Evolutionary conservation across 2,888 invertebrate genomes (phyloP).

Genomic region (Polydrusus pterygomalis): DNA sequence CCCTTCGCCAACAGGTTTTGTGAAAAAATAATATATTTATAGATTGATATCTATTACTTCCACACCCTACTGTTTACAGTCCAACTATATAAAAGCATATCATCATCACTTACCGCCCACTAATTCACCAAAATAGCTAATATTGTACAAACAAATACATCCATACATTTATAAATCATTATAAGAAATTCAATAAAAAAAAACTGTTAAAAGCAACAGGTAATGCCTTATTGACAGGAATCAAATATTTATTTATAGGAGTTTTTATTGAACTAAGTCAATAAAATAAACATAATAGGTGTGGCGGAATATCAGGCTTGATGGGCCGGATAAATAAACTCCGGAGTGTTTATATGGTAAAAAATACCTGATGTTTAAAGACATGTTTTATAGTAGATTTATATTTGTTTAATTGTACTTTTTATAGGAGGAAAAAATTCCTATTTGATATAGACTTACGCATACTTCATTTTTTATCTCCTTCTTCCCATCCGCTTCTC

Average conservation of each 20-base stretch:
- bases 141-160: slow-evolving; percentile 6
- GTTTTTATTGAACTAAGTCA: slow-evolving; percentile 27
- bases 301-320: slow-evolving; percentile 12
- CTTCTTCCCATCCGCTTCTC: no score
- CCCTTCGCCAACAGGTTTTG: no score
- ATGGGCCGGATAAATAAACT: background rate
- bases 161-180: slow-evolving; percentile 8
- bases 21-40: no score
- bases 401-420: background rate
- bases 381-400: background rate
- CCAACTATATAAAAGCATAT: background rate
- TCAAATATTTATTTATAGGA: slow-evolving; percentile 29
- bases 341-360: background rate
- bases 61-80: slow-evolving; percentile 8
- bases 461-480: no score
- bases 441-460: no score
- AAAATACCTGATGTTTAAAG: background rate
- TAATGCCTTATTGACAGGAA: slow-evolving; percentile 13
- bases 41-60: no score
- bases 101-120: slow-evolving; percentile 12
- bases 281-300: slow-evolving; percentile 29
- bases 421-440: no score
- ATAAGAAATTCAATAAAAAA: slow-evolving; percentile 2
- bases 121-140: slow-evolving; percentile 6
- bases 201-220: slow-evolving; percentile 7